phyloP scores from a whole-genome alignment of 37 sponge, comb jelly and placozoan genomes.

The Amphimedon queenslandica region DNA sequence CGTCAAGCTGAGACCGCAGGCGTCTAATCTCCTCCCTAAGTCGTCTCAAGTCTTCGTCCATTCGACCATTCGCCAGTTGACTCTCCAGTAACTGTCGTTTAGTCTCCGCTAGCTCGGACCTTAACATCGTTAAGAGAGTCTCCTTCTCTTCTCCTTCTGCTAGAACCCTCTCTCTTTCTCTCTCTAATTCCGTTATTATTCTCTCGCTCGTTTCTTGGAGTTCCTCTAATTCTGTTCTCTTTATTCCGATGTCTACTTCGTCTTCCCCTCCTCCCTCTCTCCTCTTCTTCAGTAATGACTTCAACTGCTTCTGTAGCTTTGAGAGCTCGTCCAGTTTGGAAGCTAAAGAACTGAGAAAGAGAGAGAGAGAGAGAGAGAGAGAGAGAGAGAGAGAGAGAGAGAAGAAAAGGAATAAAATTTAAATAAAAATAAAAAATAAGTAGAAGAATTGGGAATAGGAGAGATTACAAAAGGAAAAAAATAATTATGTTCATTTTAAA shows the following conservation, averaged over 20 bases:
- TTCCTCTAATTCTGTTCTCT: background rate
- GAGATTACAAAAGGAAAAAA: background rate
- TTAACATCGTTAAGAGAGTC: conserved; percentile 10
- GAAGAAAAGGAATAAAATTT: conserved; percentile 1
- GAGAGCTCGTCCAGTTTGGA: conserved; percentile 42
- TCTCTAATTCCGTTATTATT: conserved; percentile 28
- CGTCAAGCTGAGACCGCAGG: background rate
- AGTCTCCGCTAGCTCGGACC: conserved; percentile 15
- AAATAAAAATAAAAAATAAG: no score
- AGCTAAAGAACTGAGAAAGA: conserved; percentile 16
- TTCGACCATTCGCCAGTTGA: conserved; percentile 14
- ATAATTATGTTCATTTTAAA: no score
- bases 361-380: background rate
- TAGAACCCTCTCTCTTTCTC: conserved; percentile 32
- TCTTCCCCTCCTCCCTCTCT: background rate
- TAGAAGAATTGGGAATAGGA: no score
- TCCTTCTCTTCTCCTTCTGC: conserved; percentile 22
- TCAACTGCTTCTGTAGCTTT: conserved; percentile 31
- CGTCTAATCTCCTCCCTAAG: conserved; percentile 18
- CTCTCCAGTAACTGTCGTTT: conserved; percentile 4
- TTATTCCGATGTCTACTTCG: background rate
- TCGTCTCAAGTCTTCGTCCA: conserved; percentile 21
- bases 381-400: background rate
- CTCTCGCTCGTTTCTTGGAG: conserved; percentile 34
- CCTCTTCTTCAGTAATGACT: conserved; percentile 6